These are phyloP conservation scores for Aleiodes leptofemur DNA, from an alignment of 2,888 invertebrate species.

Conservation along the genomic window DNA sequence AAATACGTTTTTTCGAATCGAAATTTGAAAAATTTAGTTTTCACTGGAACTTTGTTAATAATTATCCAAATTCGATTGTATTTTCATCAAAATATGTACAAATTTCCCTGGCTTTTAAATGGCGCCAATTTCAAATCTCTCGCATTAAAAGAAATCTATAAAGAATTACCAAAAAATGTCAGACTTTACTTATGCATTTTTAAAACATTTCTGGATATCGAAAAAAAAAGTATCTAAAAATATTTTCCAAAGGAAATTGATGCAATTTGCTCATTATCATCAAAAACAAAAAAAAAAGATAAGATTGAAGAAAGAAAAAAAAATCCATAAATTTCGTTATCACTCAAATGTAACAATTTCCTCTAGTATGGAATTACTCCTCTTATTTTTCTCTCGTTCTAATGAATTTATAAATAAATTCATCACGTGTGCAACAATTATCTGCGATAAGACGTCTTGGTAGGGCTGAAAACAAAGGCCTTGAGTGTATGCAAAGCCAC, in stretches of 20 bases:
- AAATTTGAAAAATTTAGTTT: neutral
- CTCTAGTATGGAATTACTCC: conserved; percentile 6
- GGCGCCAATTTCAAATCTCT: neutral
- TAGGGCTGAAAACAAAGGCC: conserved; percentile 46
- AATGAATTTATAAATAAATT: neutral
- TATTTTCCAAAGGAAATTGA: too few species aligned
- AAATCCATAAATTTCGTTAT: too few species aligned
- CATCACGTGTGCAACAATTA: conserved; percentile 13
- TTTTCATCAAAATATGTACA: neutral
- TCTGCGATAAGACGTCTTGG: conserved; percentile 20
- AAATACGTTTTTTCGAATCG: neutral
- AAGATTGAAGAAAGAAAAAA: too few species aligned
- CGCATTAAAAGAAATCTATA: too few species aligned
- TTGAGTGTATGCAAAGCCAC: conserved; percentile 61
- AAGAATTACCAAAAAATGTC: too few species aligned
- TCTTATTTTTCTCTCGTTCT: too few species aligned
- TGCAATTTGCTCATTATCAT: too few species aligned
- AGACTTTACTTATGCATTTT: too few species aligned
- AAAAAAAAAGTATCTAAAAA: too few species aligned
- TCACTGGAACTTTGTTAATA: neutral
- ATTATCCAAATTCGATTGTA: neutral
- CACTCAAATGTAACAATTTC: conserved; percentile 8
- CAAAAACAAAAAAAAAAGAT: too few species aligned
- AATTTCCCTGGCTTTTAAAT: neutral
- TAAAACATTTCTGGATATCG: too few species aligned